Conservation (phyloP, 1,140 invertebrate genomes). For the Laupala kohalensis region DNA sequence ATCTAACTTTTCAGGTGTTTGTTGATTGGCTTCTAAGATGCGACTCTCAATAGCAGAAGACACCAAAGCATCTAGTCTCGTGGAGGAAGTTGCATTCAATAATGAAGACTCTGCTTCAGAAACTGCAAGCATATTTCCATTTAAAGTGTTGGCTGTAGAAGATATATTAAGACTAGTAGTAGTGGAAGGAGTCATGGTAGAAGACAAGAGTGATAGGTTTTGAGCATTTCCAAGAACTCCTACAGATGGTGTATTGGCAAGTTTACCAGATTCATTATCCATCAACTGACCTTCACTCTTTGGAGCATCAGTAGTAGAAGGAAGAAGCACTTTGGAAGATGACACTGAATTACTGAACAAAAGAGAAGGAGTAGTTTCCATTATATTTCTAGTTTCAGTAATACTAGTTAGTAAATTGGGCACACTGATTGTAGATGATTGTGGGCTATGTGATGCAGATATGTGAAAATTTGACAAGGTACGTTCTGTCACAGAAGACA, state of each 20-base stretch:
- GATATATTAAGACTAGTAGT: not conserved
- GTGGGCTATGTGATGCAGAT: not conserved
- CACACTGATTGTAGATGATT: not conserved
- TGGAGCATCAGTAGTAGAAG: not conserved
- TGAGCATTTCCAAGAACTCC: not conserved
- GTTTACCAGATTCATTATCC: not conserved
- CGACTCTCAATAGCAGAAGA: conserved; percentile 5
- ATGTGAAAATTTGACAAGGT: not conserved
- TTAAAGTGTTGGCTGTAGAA: not conserved
- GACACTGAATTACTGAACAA: not conserved
- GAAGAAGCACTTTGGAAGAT: not conserved
- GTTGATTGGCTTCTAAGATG: not conserved
- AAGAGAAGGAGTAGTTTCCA: not conserved
- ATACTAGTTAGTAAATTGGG: not conserved
- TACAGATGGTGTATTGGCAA: not conserved
- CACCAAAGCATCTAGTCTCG: conserved; percentile 6
- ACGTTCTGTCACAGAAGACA: not conserved
- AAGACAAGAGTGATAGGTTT: not conserved
- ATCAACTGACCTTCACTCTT: not conserved
- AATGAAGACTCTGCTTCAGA: not conserved
- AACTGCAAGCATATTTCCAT: not conserved
- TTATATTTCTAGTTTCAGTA: not conserved
- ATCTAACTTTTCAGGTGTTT: conserved; percentile 7
- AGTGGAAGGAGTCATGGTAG: not conserved
- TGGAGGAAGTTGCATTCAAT: not conserved